A percentile compares a stretch with the other conserved stretches of the same genome.
These are phyloP conservation scores for Drosophila koepferae DNA, from an alignment of 2,888 invertebrate species.

Conservation along the genomic window DNA sequence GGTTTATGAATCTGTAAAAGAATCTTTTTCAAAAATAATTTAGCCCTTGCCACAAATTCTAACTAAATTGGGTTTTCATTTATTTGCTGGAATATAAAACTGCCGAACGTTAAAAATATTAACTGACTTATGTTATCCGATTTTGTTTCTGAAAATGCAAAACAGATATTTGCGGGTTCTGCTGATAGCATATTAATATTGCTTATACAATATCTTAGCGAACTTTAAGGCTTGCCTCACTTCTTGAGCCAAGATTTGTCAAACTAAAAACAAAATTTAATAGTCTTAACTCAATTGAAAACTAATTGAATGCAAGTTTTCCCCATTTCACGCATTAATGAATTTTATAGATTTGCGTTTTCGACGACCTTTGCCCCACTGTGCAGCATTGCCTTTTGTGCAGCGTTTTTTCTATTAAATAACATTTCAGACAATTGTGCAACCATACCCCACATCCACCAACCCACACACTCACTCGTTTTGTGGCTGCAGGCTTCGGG, in stretches of 20 bases:
- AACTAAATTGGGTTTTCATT: not conserved
- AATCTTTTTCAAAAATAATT: not conserved
- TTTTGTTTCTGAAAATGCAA: not conserved
- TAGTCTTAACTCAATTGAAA: not conserved
- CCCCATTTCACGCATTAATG: not conserved
- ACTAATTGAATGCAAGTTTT: not conserved
- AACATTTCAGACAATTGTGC: slow-evolving; percentile 71
- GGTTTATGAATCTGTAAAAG: not conserved
- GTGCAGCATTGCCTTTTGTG: slow-evolving; percentile 48
- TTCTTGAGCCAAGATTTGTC: not conserved
- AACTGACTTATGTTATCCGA: not conserved
- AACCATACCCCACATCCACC: slow-evolving; percentile 4
- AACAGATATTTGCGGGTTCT: too few relatives aligned
- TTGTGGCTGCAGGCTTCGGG: slow-evolving; percentile 13
- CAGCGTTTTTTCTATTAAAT: slow-evolving; percentile 67
- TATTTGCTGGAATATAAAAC: not conserved
- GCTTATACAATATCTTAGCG: not conserved
- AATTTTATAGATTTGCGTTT: not conserved
- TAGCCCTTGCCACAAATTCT: too few relatives aligned
- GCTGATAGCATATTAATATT: not conserved
- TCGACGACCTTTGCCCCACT: not conserved
- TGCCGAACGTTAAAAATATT: not conserved
- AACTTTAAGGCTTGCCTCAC: not conserved
- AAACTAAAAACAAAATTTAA: not conserved
- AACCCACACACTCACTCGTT: slow-evolving; percentile 5